A percentile compares a stretch with the other conserved stretches of the same genome.
These are phyloP conservation scores for Thereuonema tuberculata DNA, from an alignment of 1,140 invertebrate genomes.

Conservation along the genomic window DNA sequence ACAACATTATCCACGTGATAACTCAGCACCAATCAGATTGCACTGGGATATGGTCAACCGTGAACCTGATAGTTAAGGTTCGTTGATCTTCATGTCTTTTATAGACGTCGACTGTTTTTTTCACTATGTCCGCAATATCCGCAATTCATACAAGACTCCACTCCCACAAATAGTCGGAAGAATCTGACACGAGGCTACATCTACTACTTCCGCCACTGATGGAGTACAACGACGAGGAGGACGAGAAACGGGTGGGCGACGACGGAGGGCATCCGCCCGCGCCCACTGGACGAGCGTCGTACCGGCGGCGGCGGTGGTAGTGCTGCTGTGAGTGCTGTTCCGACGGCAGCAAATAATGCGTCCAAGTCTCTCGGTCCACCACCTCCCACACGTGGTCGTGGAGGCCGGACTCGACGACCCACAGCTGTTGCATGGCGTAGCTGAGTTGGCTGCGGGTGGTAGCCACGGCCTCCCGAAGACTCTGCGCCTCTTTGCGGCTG, in stretches of 20 bases:
- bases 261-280: background rate
- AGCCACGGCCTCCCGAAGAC: background rate
- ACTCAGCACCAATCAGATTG: too few relatives aligned
- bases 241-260: background rate
- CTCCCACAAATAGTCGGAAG: background rate
- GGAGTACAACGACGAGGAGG: too few relatives aligned
- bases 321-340: too few relatives aligned
- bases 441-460: background rate
- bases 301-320: too few relatives aligned
- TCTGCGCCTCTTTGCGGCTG: background rate
- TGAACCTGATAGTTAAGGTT: too few relatives aligned
- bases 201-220: too few relatives aligned
- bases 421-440: background rate
- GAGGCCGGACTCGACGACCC: background rate
- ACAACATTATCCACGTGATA: too few relatives aligned
- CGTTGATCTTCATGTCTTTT: too few relatives aligned
- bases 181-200: background rate
- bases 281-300: background rate
- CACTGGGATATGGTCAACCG: too few relatives aligned
- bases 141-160: background rate
- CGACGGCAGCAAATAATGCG: background rate
- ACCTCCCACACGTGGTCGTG: background rate
- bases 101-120: too few relatives aligned
- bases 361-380: background rate
- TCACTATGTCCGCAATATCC: too few relatives aligned